Conservation (phyloP, 2,888 invertebrate genomes). For the Leptura quadrifasciata region DNA sequence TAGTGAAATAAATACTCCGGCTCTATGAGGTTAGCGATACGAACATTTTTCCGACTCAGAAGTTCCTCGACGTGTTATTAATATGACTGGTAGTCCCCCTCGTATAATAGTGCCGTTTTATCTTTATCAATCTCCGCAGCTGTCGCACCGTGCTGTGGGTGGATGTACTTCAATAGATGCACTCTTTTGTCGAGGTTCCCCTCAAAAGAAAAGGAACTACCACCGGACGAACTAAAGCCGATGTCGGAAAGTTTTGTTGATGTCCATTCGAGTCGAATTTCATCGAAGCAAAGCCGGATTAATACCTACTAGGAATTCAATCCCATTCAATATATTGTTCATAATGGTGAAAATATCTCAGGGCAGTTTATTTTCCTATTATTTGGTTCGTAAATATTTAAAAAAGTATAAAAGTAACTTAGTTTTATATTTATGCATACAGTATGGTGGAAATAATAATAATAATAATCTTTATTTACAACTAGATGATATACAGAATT, state of each 20-base stretch:
- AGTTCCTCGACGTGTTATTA: slow-evolving; percentile 35
- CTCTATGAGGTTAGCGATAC: not conserved
- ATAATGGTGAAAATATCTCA: not conserved
- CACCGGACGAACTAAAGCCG: not conserved
- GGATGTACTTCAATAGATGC: slow-evolving; percentile 29
- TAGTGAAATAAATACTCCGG: slow-evolving; percentile 9
- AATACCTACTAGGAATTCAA: slow-evolving; percentile 6
- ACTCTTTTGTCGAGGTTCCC: slow-evolving; percentile 19
- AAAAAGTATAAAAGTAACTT: too few relatives aligned
- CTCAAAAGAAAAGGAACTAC: slow-evolving; percentile 23
- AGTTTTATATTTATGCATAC: too few relatives aligned
- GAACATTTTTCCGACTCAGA: slow-evolving; percentile 18
- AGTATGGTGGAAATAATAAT: too few relatives aligned
- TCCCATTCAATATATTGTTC: not conserved
- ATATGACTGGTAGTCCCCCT: slow-evolving; percentile 24
- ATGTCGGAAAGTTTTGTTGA: slow-evolving; percentile 16
- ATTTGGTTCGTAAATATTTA: not conserved
- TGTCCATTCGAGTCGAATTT: slow-evolving; percentile 5
- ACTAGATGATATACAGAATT: too few relatives aligned
- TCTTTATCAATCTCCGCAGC: slow-evolving; percentile 44
- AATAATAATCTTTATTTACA: too few relatives aligned
- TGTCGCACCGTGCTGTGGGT: slow-evolving; percentile 33
- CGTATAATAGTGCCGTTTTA: slow-evolving; percentile 37
- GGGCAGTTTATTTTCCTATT: not conserved
- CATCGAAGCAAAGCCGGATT: slow-evolving; percentile 12